Evolutionary conservation across 2,888 invertebrate genomes (phyloP).

Genomic region (Osedax frankpressi): DNA sequence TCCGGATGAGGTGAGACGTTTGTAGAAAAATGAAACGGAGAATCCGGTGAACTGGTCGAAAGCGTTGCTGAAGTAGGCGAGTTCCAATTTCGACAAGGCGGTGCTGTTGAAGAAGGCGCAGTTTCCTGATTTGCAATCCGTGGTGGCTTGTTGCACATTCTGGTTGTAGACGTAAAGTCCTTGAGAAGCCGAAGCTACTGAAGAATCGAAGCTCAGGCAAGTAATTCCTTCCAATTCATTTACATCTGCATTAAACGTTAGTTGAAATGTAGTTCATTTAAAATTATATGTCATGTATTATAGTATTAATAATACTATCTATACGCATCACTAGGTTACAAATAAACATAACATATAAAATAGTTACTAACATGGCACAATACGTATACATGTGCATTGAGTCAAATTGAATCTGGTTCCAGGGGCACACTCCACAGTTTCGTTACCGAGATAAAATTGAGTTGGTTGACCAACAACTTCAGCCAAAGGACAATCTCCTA

Average conservation of each 20-base stretch:
- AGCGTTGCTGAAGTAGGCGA: slow-evolving; percentile 9
- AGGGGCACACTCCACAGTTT: slow-evolving; percentile 1
- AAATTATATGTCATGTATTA: too few relatives aligned
- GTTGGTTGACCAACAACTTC: not conserved
- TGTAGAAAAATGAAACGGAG: slow-evolving; percentile 2
- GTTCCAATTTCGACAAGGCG: not conserved
- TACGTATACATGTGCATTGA: not conserved
- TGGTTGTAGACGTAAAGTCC: not conserved
- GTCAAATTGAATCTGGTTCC: not conserved
- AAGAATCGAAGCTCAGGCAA: not conserved
- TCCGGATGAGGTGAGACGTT: not conserved
- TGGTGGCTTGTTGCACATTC: not conserved
- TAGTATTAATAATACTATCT: too few relatives aligned
- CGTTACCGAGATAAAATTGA: not conserved
- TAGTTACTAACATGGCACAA: not conserved
- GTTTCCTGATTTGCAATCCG: not conserved
- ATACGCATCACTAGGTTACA: too few relatives aligned
- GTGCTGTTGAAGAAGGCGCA: slow-evolving; percentile 7
- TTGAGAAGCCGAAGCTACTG: not conserved
- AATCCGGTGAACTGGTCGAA: not conserved
- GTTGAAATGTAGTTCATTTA: too few relatives aligned
- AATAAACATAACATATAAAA: too few relatives aligned
- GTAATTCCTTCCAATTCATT: too few relatives aligned
- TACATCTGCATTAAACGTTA: too few relatives aligned
- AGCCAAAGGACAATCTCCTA: not conserved